Evolutionary conservation across 2,797 vertebrate genomes (phyloP).

Genomic region (Ctenopoma multispine): DNA sequence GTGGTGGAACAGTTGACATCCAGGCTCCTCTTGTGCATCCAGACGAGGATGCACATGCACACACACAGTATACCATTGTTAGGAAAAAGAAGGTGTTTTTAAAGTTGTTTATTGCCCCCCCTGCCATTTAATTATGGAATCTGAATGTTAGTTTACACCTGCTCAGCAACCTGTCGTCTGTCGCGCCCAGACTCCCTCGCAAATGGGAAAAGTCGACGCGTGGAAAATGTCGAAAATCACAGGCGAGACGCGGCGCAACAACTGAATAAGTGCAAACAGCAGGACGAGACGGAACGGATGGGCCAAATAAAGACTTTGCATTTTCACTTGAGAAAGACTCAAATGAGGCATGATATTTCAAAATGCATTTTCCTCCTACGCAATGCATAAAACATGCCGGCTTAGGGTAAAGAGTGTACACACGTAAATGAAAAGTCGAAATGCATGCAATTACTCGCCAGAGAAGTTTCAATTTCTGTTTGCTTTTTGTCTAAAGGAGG

Average conservation of each 20-base stretch:
- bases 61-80: constrained; percentile 38
- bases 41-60: constrained; percentile 24
- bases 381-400: constrained; percentile 82
- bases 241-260: constrained; percentile 62
- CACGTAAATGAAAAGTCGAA: constrained; percentile 76
- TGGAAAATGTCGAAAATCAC: constrained; percentile 69
- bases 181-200: constrained; percentile 71
- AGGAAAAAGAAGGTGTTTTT: constrained; percentile 46
- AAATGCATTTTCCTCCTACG: constrained; percentile 64
- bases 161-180: constrained; percentile 80
- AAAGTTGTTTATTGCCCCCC: constrained; percentile 48
- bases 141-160: constrained; percentile 80
- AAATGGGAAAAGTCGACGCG: constrained; percentile 74
- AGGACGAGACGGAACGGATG: constrained; percentile 71
- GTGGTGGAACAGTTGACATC: constrained; percentile 25
- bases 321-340: constrained; percentile 77
- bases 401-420: constrained; percentile 74
- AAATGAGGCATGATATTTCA: constrained; percentile 84
- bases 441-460: constrained; percentile 84
- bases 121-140: constrained; percentile 70
- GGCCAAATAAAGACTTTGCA: constrained; percentile 80
- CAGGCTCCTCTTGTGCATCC: constrained; percentile 17
- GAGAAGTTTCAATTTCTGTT: constrained; percentile 83
- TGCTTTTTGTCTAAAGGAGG: constrained; percentile 59
- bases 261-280: constrained; percentile 77